phyloP scores from a whole-genome alignment of 1,140 invertebrate genomes.

The Kradibia gibbosae region DNA sequence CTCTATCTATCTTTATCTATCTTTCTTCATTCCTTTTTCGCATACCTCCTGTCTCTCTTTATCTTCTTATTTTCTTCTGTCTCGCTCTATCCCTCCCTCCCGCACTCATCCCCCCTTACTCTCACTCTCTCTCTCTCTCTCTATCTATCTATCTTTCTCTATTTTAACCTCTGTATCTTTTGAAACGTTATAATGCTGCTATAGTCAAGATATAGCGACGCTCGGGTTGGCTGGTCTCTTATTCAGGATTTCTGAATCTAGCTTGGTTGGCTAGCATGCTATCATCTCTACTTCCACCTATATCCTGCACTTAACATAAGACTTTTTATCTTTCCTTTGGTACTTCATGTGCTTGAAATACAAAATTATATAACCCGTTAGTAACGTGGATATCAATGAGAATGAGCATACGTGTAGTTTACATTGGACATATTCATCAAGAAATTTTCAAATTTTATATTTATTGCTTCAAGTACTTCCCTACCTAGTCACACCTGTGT shows the following conservation, averaged over 20 bases:
- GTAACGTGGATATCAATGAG: too few species aligned
- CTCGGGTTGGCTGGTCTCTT: neutral
- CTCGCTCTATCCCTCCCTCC: slow-evolving; percentile 21
- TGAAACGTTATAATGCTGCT: neutral
- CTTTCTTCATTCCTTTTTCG: neutral
- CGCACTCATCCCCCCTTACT: too few species aligned
- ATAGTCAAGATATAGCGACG: slow-evolving; percentile 20
- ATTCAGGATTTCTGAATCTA: neutral
- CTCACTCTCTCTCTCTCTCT: too few species aligned
- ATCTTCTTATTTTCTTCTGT: neutral
- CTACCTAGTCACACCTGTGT: neutral
- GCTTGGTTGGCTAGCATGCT: neutral
- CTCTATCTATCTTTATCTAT: neutral
- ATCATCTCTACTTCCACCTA: neutral
- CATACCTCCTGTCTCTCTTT: neutral
- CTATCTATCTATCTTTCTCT: too few species aligned
- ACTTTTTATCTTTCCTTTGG: neutral
- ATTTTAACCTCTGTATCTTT: neutral
- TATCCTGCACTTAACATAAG: neutral
- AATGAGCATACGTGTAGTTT: too few species aligned
- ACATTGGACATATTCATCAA: too few species aligned
- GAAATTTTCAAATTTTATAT: too few species aligned
- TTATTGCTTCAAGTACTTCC: too few species aligned
- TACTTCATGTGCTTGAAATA: slow-evolving; percentile 25
- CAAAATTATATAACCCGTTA: slow-evolving; percentile 21